phyloP scores from a whole-genome alignment of 1,140 invertebrate genomes.

The Trichonephila clavipes region DNA sequence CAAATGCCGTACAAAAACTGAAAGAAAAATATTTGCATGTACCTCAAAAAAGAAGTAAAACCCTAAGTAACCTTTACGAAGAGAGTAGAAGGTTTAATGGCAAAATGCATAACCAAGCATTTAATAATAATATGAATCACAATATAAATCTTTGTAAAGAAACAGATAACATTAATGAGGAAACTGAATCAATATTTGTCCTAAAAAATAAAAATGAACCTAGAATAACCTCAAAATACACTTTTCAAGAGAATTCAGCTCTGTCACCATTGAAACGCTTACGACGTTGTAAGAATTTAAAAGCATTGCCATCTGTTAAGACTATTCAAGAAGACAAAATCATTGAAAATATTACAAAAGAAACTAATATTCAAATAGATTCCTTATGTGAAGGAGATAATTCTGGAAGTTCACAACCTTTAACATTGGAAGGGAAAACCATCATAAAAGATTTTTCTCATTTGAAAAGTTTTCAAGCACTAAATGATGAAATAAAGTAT shows the following conservation, averaged over 20 bases:
- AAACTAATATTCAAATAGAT: neutral
- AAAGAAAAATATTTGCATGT: constrained; percentile 44
- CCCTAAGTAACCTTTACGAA: neutral
- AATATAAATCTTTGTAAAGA: neutral
- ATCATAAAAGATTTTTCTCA: neutral
- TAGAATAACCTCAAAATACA: constrained; percentile 42
- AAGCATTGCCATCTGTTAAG: neutral
- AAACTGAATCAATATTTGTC: neutral
- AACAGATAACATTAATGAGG: neutral
- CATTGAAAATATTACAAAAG: neutral
- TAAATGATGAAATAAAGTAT: neutral
- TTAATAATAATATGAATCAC: neutral
- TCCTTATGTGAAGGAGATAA: neutral
- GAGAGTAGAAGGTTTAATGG: neutral
- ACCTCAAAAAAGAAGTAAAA: neutral
- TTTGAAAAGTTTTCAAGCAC: neutral
- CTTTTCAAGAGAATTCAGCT: neutral
- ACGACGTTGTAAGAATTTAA: neutral
- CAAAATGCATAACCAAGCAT: neutral
- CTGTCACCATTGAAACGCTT: constrained; percentile 33
- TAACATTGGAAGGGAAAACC: too few species aligned
- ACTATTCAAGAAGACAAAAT: neutral
- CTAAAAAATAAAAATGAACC: neutral
- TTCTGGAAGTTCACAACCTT: neutral
- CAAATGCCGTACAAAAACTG: constrained; percentile 10